Evolutionary conservation across 2,888 invertebrate genomes (phyloP), one percentile per base, ranked within the genome.

Genomic region (Microctonus aethiopoides): DNA sequence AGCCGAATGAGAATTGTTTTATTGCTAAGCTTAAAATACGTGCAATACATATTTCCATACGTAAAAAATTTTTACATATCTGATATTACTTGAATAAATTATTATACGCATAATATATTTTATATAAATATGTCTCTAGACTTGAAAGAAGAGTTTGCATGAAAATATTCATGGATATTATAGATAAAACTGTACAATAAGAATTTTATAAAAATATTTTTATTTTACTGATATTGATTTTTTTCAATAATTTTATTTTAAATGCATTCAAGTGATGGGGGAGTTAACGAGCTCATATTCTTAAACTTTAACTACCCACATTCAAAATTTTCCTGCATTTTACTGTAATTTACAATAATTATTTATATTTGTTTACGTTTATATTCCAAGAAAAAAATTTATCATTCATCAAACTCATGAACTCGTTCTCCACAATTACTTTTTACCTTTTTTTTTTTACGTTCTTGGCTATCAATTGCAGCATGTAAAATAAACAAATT

Each of bases 1-100:
- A 74, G 74, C 74, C 61, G 74, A 74, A 75, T 74, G 75, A 56
- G 68, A 71, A 61, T 67, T 63, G 68, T 62, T 41, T 54, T 26
- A 41, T 64, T 32, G 24, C 36, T 61, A 13, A 10, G 39, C 41
- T 70, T 71, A 70, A 70, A 72, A 69, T 20, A 29, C 41, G 11
- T 32, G 6, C 32, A 5, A 7, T 5, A 32, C 36, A 9, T 1
- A 36, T 36, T 11, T 36, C 11, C 34, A 7, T 34, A 34, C 10
- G 10, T 11, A 7, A 11, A 7, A 36, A 9, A 39, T 39, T 4
- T 39, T n/a, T 13, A 39, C 39, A 39, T n/a, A 0, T 39, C n/a
- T 39, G n/a, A n/a, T n/a, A n/a, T n/a, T n/a, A n/a, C n/a, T n/a
- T n/a, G n/a, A n/a, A n/a, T n/a, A n/a, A n/a, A n/a, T n/a, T n/a